Base-by-base conservation (phyloP, 2,797 vertebrate species). In the Diglossa cyanea region DNA sequence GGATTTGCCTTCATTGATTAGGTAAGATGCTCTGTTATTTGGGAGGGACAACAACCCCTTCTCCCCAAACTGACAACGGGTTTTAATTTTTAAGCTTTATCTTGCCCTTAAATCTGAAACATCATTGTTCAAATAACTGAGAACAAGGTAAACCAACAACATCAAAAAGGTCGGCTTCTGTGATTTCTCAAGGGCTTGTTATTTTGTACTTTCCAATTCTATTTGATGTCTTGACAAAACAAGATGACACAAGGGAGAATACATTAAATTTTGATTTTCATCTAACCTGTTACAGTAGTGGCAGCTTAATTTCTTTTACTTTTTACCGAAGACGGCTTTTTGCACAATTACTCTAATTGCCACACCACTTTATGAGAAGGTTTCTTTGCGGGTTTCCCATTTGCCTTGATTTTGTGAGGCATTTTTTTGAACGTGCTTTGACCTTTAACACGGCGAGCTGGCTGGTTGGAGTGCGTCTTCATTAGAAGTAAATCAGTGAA, bases 221-320 rank as follows among this genome's bases (percentile, higher is more conserved):
- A 98, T 99, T 99, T 99, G 98, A 99, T 99, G 98, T 98, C 98
- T 98, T 98, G 98, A 98, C 98, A 99, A 99, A 99, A 99, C 98
- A 99, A 98, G 98, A 98, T 96, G 98, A 99, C 98, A 98, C 98
- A 97, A 92, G 98, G 98, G 98, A 99, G 98, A 98, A 97, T 97
- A 98, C 98, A 99, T 99, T 98, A 99, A 99, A 99, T 98, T 99
- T 98, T 98, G 97, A 98, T 97, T 98, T 96, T 98, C 90, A 96
- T 98, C 96, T 97, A 97, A 98, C 98, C 98, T 98, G 98, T 98
- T 98, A 98, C 96, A 98, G 96, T 95, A 92, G 97, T 95, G 97
- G 97, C 97, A 97, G 97, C 98, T 98, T 98, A 98, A 98, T 96
- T 97, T 98, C 97, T 98, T 95, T 91, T 85, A 96, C 86, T 94